Percentiles rank a stretch among this genome's conserved stretches.
Conservation (phyloP, 2,888 invertebrate species). For the Euclidia mi region DNA sequence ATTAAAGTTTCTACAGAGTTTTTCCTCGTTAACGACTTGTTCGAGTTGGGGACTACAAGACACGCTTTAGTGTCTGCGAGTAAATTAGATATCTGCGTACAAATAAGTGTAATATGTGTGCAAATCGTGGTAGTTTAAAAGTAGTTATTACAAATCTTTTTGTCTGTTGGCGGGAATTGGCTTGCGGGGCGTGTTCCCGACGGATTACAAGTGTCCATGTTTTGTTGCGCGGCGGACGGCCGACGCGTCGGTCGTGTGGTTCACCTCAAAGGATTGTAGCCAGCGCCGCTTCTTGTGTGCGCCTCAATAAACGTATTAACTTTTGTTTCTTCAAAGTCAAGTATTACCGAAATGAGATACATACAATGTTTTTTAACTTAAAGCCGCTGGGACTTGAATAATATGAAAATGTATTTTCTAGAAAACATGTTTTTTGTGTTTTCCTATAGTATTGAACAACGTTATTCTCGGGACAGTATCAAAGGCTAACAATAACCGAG, state of each 20-base stretch:
- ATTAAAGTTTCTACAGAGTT: constrained; percentile 64
- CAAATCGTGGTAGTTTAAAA: too few relatives aligned
- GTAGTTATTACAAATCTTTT: constrained; percentile 61
- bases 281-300: not conserved
- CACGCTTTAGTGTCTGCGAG: constrained; percentile 60
- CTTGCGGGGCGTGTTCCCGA: constrained; percentile 35
- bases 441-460: not conserved
- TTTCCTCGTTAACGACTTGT: constrained; percentile 68
- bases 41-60: constrained; percentile 61
- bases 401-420: too few relatives aligned
- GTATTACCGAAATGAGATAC: too few relatives aligned
- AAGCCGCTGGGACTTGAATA: not conserved
- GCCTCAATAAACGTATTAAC: not conserved
- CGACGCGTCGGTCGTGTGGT: constrained; percentile 24
- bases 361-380: too few relatives aligned
- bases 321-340: too few relatives aligned
- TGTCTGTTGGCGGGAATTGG: constrained; percentile 46
- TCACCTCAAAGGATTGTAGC: constrained; percentile 19
- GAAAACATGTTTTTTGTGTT: not conserved
- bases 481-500: constrained; percentile 12
- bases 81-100: constrained; percentile 65
- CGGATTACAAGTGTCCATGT: constrained; percentile 43
- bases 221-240: constrained; percentile 31
- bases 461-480: not conserved
- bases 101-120: too few relatives aligned